Evolutionary conservation across 2,113 vertebrate species (phyloP).

Genomic region (Pholis gunnellus): DNA sequence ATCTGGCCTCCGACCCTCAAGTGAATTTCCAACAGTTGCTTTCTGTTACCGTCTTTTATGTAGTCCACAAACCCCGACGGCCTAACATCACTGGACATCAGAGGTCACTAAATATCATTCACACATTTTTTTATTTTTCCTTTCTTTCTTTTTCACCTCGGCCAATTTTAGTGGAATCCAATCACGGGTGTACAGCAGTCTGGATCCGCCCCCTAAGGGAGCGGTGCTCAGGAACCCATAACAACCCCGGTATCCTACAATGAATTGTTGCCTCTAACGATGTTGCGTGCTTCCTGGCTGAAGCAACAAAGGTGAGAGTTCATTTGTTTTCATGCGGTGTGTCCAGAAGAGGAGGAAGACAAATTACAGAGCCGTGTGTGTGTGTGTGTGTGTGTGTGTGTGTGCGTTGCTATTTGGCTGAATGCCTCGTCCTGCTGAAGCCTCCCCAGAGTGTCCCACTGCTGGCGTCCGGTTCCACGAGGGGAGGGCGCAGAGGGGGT

Average conservation of each 20-base stretch:
- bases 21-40: conserved; percentile 70
- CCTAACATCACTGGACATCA: conserved; percentile 50
- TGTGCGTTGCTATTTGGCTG: conserved; percentile 70
- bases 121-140: conserved; percentile 25
- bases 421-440: conserved; percentile 65
- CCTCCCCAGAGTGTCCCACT: conserved; percentile 70
- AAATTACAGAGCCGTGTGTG: conserved; percentile 72
- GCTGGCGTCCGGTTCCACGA: conserved; percentile 75
- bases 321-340: conserved; percentile 79
- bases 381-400: background rate
- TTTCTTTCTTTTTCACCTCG: conserved; percentile 1
- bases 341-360: conserved; percentile 76
- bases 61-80: conserved; percentile 48
- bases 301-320: conserved; percentile 79
- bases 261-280: conserved; percentile 68
- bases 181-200: conserved; percentile 39
- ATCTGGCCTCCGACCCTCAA: conserved; percentile 71
- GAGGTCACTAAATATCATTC: conserved; percentile 60
- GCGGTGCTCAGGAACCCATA: conserved; percentile 60
- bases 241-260: conserved; percentile 55
- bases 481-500: conserved; percentile 65
- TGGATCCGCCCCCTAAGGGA: conserved; percentile 37
- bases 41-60: conserved; percentile 61
- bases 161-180: conserved; percentile 58
- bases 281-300: conserved; percentile 55